Percentiles rank a stretch among this genome's conserved stretches.
Evolutionary conservation across 2,797 vertebrate genomes (phyloP).

Genomic region (Parauchenoglanis punctatus): DNA sequence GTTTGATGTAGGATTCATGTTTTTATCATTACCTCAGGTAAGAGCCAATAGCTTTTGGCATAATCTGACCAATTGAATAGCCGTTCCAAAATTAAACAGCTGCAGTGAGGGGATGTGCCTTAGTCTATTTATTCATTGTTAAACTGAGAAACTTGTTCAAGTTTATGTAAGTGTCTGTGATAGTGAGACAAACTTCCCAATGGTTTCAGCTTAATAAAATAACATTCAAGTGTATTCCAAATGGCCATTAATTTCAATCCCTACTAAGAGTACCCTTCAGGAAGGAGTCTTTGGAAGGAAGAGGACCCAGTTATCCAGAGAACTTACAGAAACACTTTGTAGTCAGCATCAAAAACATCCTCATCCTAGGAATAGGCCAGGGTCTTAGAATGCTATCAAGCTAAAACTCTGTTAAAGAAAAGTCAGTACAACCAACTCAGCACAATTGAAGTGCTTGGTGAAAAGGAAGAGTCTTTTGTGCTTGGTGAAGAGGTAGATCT

Average conservation of each 20-base stretch:
- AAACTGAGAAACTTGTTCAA: not conserved
- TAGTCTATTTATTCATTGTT: not conserved
- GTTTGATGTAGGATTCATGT: not conserved
- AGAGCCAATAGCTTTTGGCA: not conserved
- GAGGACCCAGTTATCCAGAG: not conserved
- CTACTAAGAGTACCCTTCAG: not conserved
- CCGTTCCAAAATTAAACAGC: not conserved
- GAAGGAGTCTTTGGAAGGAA: not conserved
- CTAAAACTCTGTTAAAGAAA: not conserved
- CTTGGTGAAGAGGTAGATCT: not conserved
- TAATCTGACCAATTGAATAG: not conserved
- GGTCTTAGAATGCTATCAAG: not conserved
- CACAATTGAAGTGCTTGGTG: not conserved
- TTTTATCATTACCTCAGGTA: not conserved
- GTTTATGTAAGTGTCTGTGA: not conserved
- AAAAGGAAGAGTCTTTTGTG: no score
- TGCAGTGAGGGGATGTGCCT: not conserved
- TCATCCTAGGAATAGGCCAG: not conserved
- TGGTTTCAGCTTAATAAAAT: not conserved
- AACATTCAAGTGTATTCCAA: not conserved
- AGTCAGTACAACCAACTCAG: not conserved
- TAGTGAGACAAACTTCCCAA: not conserved
- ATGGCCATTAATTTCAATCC: not conserved
- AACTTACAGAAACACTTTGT: not conserved
- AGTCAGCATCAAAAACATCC: not conserved